Evolutionary conservation across 2,797 vertebrate genomes (phyloP).

Genomic region (Chromis chromis): DNA sequence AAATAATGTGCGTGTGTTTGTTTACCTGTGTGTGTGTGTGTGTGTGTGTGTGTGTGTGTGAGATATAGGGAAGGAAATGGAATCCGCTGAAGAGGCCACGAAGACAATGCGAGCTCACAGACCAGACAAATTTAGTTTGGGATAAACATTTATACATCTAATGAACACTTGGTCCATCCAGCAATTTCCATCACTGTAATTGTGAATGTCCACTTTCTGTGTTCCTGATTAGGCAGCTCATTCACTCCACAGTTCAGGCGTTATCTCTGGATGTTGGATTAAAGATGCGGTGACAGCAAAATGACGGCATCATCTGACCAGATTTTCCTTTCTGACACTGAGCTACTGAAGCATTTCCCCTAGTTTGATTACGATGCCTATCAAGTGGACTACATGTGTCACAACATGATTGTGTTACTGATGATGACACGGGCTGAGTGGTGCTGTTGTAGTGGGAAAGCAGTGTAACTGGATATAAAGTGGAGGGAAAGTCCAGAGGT

Average conservation of each 20-base stretch:
- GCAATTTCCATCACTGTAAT: background rate
- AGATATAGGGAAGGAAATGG: constrained; percentile 38
- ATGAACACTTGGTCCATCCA: constrained; percentile 14
- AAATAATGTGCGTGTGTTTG: constrained; percentile 6
- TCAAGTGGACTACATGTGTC: background rate
- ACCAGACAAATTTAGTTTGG: constrained; percentile 31
- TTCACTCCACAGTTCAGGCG: constrained; percentile 6
- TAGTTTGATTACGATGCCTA: background rate
- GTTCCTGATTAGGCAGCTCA: background rate
- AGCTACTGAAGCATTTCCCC: background rate
- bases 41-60: constrained; percentile 10
- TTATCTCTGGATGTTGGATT: background rate
- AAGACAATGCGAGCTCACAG: constrained; percentile 36
- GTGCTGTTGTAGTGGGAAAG: constrained; percentile 2
- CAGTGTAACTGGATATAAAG: constrained; percentile 26
- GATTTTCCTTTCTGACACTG: background rate
- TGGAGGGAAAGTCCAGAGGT: constrained; percentile 7
- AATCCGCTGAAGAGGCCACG: constrained; percentile 46
- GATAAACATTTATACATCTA: constrained; percentile 47
- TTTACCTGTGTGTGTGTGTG: background rate
- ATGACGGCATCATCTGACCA: background rate
- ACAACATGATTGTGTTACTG: background rate
- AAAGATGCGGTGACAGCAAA: constrained; percentile 11
- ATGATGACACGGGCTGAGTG: background rate
- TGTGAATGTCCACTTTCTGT: background rate